Evolutionary conservation across 23 tunicate genomes (phyloP).

Genomic region (Phallusia fumigata): DNA sequence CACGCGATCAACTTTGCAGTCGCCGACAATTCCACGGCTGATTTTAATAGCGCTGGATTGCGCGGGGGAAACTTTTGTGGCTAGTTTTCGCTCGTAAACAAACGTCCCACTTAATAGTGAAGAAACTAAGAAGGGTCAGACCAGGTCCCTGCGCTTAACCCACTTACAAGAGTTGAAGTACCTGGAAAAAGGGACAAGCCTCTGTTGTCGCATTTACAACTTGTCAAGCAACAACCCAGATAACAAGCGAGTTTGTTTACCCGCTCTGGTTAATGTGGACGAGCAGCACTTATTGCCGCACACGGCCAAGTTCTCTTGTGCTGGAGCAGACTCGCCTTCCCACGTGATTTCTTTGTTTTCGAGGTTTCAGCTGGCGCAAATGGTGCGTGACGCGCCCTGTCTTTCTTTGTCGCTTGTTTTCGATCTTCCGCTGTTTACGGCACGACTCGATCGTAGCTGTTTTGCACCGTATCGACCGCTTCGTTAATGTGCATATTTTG

Average conservation of each 20-base stretch:
- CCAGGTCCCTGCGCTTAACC: background rate
- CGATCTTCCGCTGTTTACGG: background rate
- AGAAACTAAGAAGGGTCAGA: background rate
- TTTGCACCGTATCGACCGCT: too few relatives aligned
- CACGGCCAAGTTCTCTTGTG: constrained; percentile 18
- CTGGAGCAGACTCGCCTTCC: background rate
- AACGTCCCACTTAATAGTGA: too few relatives aligned
- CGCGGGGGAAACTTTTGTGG: too few relatives aligned
- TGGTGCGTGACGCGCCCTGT: constrained; percentile 40
- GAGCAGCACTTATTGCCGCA: constrained; percentile 22
- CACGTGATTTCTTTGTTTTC: constrained; percentile 85
- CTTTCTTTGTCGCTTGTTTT: background rate
- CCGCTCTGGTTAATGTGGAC: background rate
- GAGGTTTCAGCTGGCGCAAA: constrained; percentile 51
- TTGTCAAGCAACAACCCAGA: background rate
- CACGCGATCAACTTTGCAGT: background rate
- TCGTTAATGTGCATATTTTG: too few relatives aligned
- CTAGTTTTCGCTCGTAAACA: too few relatives aligned
- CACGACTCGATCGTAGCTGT: too few relatives aligned
- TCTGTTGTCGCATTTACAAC: background rate
- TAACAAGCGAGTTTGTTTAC: background rate
- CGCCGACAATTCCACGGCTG: background rate
- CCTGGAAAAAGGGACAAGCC: background rate
- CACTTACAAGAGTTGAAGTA: background rate
- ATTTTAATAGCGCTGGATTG: too few relatives aligned